Conservation (phyloP, 2,113 vertebrate genomes). For the Leptobrachium leishanense region DNA sequence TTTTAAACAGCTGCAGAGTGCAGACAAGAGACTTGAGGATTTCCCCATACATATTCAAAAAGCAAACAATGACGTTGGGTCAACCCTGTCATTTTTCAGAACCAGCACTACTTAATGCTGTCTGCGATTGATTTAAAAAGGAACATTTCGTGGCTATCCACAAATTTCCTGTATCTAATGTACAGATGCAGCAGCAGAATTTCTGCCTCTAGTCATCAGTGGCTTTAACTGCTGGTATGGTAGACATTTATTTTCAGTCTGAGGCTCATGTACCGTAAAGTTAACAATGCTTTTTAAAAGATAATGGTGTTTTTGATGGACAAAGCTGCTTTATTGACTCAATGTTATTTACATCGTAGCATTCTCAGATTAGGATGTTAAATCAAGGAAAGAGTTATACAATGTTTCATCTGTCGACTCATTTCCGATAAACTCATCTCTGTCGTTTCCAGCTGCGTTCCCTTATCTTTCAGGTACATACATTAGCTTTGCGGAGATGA, state of each 20-base stretch:
- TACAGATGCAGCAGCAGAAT: no score
- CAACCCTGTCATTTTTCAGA: no score
- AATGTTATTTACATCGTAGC: constrained; percentile 21
- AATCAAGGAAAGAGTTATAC: constrained; percentile 14
- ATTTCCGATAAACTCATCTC: constrained; percentile 2
- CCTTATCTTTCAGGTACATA: neutral
- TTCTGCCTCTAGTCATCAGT: no score
- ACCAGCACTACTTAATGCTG: no score
- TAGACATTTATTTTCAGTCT: neutral
- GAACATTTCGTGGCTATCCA: no score
- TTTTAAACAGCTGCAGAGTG: no score
- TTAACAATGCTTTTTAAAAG: constrained; percentile 25
- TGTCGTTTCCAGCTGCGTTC: neutral
- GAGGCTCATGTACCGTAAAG: constrained; percentile 16
- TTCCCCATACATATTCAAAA: no score
- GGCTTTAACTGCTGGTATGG: neutral
- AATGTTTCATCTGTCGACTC: constrained; percentile 7
- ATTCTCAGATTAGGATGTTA: constrained; percentile 9
- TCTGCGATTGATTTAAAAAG: no score
- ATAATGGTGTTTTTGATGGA: constrained; percentile 18
- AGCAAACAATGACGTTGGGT: no score
- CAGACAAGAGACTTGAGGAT: no score
- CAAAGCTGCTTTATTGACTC: constrained; percentile 5
- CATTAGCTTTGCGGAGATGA: neutral
- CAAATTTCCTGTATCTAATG: no score